Evolutionary conservation across 1,140 invertebrate genomes (phyloP).

Genomic region (Rhagoletis pomonella): DNA sequence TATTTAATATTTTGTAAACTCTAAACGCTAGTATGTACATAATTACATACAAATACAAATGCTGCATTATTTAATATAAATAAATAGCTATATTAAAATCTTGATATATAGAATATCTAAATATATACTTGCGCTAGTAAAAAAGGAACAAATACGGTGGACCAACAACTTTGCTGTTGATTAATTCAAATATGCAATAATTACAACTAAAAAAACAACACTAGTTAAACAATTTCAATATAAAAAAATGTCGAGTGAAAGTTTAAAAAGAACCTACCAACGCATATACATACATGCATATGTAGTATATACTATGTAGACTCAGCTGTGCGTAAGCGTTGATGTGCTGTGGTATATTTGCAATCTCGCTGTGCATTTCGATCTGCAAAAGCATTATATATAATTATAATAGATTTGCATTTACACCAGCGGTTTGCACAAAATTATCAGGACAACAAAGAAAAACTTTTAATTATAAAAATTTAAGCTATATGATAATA

Average conservation of each 20-base stretch:
- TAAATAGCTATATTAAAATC: background rate
- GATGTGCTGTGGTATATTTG: conserved; percentile 1
- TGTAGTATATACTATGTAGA: background rate
- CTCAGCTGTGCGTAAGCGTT: conserved; percentile 10
- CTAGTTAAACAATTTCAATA: conserved; percentile 43
- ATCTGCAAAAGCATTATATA: background rate
- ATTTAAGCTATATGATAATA: conserved; percentile 34
- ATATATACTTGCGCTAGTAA: conserved; percentile 2
- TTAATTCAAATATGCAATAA: conserved; percentile 27
- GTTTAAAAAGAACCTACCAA: background rate
- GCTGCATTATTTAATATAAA: background rate
- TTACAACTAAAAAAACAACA: background rate
- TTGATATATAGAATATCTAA: background rate
- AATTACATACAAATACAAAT: background rate
- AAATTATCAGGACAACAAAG: background rate
- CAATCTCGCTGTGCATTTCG: background rate
- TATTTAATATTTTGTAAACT: conserved; percentile 40
- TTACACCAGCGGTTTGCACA: background rate
- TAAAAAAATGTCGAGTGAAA: background rate
- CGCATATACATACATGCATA: background rate
- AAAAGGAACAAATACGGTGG: background rate
- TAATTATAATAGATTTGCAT: background rate
- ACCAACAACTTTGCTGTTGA: background rate
- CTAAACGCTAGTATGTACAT: background rate
- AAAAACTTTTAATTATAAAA: conserved; percentile 22